Evolutionary conservation across 2,797 vertebrate species (phyloP).

Genomic region (Semaprochilodus insignis): DNA sequence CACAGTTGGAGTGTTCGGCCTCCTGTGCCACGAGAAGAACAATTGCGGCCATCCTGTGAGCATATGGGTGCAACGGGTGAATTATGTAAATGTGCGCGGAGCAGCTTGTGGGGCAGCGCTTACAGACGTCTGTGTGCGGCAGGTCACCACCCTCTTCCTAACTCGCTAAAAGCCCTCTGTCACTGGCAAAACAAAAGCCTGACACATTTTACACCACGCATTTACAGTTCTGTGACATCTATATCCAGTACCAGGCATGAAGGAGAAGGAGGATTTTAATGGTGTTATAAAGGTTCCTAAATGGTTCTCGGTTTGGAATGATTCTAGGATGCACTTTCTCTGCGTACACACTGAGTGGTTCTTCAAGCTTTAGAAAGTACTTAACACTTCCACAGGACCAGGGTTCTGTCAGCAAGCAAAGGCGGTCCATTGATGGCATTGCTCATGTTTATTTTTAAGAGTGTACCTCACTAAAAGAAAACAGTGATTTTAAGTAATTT

Average conservation of each 20-base stretch:
- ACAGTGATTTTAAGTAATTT: too few species aligned
- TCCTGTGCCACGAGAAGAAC: conserved; percentile 32
- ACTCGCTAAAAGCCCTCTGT: conserved; percentile 39
- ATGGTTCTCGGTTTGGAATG: neutral
- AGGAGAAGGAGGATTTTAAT: neutral
- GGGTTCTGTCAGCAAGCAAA: neutral
- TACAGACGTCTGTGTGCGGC: conserved; percentile 44
- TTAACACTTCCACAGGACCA: neutral
- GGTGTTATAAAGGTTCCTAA: neutral
- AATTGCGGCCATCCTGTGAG: conserved; percentile 41
- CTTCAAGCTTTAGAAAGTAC: neutral
- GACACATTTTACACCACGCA: conserved; percentile 27
- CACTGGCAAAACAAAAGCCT: conserved; percentile 41
- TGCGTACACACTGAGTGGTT: neutral
- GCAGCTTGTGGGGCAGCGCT: conserved; percentile 54
- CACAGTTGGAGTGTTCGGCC: conserved; percentile 40
- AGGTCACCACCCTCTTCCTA: conserved; percentile 39
- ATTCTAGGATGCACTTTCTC: neutral
- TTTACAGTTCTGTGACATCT: conserved; percentile 34
- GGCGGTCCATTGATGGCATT: neutral
- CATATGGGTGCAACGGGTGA: conserved; percentile 55
- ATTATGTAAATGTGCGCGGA: conserved; percentile 55
- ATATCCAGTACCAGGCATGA: conserved; percentile 14
- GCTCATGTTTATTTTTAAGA: neutral
- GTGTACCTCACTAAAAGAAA: neutral